Evolutionary conservation across 2,113 vertebrate genomes (phyloP).

Genomic region (Leptobrachium leishanense): DNA sequence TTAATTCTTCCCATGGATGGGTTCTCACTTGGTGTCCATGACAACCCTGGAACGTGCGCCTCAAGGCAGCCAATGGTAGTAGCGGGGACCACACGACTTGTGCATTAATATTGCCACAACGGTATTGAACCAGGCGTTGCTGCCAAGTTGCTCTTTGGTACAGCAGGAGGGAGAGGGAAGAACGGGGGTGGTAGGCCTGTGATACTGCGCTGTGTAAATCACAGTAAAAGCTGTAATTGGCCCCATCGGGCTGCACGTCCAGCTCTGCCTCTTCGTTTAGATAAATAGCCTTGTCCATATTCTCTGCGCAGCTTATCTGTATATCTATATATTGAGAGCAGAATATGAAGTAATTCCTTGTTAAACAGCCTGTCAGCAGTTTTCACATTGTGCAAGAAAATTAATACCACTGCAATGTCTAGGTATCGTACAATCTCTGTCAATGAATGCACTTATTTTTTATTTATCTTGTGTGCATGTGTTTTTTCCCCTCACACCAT

Average conservation of each 20-base stretch:
- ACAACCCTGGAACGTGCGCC: not conserved
- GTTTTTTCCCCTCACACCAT: too few relatives aligned
- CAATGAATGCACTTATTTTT: too few relatives aligned
- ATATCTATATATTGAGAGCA: not conserved
- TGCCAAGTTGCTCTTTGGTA: not conserved
- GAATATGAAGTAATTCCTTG: not conserved
- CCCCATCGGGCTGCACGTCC: slow-evolving; percentile 6
- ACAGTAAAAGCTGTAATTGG: slow-evolving; percentile 15
- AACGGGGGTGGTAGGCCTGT: not conserved
- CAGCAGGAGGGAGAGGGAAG: not conserved
- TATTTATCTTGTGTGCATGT: too few relatives aligned
- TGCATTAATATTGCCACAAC: not conserved
- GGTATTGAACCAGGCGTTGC: not conserved
- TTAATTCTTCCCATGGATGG: not conserved
- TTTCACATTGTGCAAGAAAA: too few relatives aligned
- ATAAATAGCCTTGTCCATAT: not conserved
- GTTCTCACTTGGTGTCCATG: not conserved
- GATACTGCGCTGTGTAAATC: not conserved
- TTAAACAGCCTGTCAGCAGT: too few relatives aligned
- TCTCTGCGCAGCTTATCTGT: not conserved
- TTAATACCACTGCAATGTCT: too few relatives aligned
- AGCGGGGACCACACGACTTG: too few relatives aligned
- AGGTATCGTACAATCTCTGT: too few relatives aligned
- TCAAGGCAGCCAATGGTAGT: not conserved
- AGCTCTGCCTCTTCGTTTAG: not conserved